phyloP scores from a whole-genome alignment of 2,888 invertebrate species.

The Bombylius major region DNA sequence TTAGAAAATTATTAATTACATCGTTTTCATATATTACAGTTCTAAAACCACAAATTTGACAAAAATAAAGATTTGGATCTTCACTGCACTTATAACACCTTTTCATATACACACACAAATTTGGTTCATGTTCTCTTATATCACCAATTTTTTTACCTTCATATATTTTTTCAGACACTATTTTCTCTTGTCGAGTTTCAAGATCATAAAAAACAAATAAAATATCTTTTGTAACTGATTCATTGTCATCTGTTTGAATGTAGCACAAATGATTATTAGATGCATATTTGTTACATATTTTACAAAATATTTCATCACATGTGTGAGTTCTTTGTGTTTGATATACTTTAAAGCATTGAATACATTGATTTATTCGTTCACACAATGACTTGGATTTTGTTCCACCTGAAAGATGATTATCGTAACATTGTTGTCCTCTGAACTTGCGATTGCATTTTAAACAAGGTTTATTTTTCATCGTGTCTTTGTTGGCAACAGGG shows the following conservation, averaged over 20 bases:
- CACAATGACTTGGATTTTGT: background rate
- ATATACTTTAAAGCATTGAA: background rate
- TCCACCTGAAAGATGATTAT: too few species aligned
- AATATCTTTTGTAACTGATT: background rate
- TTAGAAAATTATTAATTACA: too few species aligned
- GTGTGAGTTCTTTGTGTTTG: background rate
- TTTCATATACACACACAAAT: too few species aligned
- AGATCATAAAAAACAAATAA: constrained; percentile 4
- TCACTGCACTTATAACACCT: too few species aligned
- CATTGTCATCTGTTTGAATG: background rate
- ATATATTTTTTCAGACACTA: background rate
- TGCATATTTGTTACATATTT: background rate
- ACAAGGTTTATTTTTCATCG: too few species aligned
- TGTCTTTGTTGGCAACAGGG: too few species aligned
- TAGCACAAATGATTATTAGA: background rate
- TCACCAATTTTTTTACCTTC: background rate
- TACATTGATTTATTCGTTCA: background rate
- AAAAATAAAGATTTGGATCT: too few species aligned
- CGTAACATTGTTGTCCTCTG: too few species aligned
- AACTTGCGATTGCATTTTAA: too few species aligned
- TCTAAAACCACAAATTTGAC: too few species aligned
- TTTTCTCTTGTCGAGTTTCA: background rate
- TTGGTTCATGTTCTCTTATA: too few species aligned
- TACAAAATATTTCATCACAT: constrained; percentile 4
- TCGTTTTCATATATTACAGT: too few species aligned